Evolutionary conservation across 1,140 invertebrate genomes (phyloP), one percentile per base, ranked within the genome.

Genomic region (Dinoponera quadriceps): DNA sequence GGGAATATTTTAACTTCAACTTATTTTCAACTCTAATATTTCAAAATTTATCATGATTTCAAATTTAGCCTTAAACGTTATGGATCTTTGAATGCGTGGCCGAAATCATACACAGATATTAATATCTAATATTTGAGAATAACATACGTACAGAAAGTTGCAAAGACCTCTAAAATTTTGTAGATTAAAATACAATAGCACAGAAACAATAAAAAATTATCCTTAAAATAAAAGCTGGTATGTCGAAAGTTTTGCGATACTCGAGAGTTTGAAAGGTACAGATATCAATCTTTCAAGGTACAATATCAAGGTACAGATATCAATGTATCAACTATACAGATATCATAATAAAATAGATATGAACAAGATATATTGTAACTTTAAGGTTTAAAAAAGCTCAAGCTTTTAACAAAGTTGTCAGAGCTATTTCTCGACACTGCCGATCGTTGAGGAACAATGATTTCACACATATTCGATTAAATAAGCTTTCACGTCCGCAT

Each of bases 1-100:
- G 7, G 20, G 48, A 78, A 69, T 20, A 71, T 80, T 54, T 54
- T 48, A 57, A 69, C 48, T 71, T 80, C 71, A 80, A 18, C 25
- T 78, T 9, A 44, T 80, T 80, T 57, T 55, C 57, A 27, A 59
- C 27, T 44, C 3, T 1, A 27, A 38, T 69, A 59, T 69, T 71
- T 80, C 57, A 69, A 7, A 80, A 29, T 48, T 57, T 71, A 69
- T 9, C 38, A 68, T 5, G 5, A 5, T 33, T 44, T 44, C 11
- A 9, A 44, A 44, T 44, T 33, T 44, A 44, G 38, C 38, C 4
- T 13, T 9, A 78, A 44, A 44, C 20, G 5, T 72, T 22, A 57
- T 57, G 54, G 9, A 25, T 80, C 13, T 68, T 71, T 38, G 51
- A 51, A 22, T 71, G n/a, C 9, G 54, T 69, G 33, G 18, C 14